phyloP scores from a whole-genome alignment of 2,888 invertebrate genomes.

The Drosophila heteroneura region DNA sequence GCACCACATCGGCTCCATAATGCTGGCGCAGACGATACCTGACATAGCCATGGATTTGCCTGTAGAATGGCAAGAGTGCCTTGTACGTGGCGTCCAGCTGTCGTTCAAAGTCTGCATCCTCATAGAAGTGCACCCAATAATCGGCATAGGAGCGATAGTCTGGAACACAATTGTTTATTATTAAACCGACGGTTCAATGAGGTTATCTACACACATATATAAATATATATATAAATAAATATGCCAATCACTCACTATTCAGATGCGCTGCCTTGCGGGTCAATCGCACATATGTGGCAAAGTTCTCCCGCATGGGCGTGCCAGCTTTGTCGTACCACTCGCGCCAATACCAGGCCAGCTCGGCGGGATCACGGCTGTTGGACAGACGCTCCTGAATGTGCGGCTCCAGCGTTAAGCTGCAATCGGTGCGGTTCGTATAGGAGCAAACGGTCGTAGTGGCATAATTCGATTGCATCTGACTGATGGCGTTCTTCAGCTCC shows the following conservation, averaged over 20 bases:
- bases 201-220: constrained; percentile 27
- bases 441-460: constrained; percentile 91
- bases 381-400: constrained; percentile 87
- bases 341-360: constrained; percentile 91
- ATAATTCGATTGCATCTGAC: constrained; percentile 91
- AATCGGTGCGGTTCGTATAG: constrained; percentile 87
- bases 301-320: constrained; percentile 88
- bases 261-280: constrained; percentile 90
- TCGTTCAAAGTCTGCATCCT: constrained; percentile 89
- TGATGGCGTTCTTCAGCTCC: constrained; percentile 88
- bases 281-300: constrained; percentile 88
- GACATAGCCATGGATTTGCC: constrained; percentile 93
- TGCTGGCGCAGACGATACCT: constrained; percentile 89
- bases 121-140: constrained; percentile 90
- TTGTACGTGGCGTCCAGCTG: constrained; percentile 89
- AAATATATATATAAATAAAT: neutral
- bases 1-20: constrained; percentile 89
- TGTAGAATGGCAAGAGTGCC: constrained; percentile 91
- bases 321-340: constrained; percentile 92
- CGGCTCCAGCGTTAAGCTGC: constrained; percentile 90
- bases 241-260: constrained; percentile 86
- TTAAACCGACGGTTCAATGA: neutral
- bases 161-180: constrained; percentile 75
- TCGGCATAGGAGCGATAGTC: constrained; percentile 90
- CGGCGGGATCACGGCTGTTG: constrained; percentile 90